Conservation (phyloP, 2,797 vertebrate genomes). For the Gouania willdenowi region DNA sequence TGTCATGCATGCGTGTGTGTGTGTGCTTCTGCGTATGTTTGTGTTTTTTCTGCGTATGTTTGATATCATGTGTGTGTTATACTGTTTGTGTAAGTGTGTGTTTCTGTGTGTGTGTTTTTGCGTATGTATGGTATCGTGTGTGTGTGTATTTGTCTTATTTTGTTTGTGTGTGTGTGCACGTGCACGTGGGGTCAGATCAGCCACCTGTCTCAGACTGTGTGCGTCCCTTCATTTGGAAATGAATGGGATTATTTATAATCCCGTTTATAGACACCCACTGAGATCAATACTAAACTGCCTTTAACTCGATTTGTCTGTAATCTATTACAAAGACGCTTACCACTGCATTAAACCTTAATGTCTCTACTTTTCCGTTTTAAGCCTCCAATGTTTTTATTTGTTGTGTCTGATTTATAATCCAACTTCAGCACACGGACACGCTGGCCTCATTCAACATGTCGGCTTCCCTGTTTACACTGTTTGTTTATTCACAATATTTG, state of each 20-base stretch:
- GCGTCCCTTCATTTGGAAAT: conserved; percentile 56
- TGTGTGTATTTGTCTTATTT: not conserved
- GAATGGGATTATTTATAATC: conserved; percentile 72
- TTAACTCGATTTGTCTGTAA: conserved; percentile 71
- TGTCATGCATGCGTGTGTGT: too few species aligned
- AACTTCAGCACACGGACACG: conserved; percentile 30
- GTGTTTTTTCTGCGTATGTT: too few species aligned
- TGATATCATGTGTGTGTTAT: too few species aligned
- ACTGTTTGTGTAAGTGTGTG: not conserved
- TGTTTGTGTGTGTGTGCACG: not conserved
- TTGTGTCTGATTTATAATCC: conserved; percentile 47
- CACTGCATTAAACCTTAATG: conserved; percentile 50
- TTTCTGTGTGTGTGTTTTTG: not conserved
- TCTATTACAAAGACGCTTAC: conserved; percentile 71
- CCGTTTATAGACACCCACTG: conserved; percentile 69
- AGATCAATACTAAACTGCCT: conserved; percentile 74
- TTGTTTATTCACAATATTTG: conserved; percentile 47
- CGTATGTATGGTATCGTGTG: too few species aligned
- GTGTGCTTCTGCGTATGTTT: not conserved
- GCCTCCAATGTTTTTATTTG: conserved; percentile 36
- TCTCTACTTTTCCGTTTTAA: conserved; percentile 16
- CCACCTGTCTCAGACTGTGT: conserved; percentile 72
- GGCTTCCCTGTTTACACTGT: conserved; percentile 20
- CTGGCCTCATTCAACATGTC: conserved; percentile 59
- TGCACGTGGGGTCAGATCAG: conserved; percentile 40